Evolutionary conservation across 2,888 invertebrate species (phyloP).

Genomic region (Noctua fimbriata): DNA sequence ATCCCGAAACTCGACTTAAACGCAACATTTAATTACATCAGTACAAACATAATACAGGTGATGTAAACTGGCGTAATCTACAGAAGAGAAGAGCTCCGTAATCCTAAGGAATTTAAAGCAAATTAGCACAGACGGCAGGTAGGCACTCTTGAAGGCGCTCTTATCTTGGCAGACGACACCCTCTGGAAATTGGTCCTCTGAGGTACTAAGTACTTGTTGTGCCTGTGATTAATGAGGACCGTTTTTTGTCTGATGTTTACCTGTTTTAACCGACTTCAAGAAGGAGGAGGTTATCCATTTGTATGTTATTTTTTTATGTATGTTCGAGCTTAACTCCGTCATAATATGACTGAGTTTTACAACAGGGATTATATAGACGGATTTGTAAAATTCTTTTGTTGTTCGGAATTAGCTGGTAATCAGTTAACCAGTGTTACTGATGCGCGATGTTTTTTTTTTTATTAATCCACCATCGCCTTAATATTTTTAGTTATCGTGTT

Average conservation of each 20-base stretch:
- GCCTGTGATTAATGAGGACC: constrained; percentile 54
- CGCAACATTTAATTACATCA: constrained; percentile 29
- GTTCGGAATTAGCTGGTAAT: too few relatives aligned
- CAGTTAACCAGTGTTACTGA: too few relatives aligned
- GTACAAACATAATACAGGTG: constrained; percentile 24
- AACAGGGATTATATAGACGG: too few relatives aligned
- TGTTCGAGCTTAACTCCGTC: too few relatives aligned
- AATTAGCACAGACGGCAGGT: constrained; percentile 75
- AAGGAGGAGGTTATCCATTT: too few relatives aligned
- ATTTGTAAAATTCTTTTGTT: too few relatives aligned
- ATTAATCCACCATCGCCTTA: too few relatives aligned
- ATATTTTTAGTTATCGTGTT: too few relatives aligned
- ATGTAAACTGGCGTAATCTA: constrained; percentile 67
- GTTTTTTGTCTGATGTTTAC: constrained; percentile 39
- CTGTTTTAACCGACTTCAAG: constrained; percentile 6
- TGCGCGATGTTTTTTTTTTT: too few relatives aligned
- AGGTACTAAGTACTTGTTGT: constrained; percentile 53
- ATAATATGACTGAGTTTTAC: too few relatives aligned
- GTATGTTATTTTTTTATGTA: too few relatives aligned
- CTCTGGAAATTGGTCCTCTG: constrained; percentile 59
- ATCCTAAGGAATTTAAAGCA: constrained; percentile 80
- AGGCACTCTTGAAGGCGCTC: constrained; percentile 69
- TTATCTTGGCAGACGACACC: constrained; percentile 70
- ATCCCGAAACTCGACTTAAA: neutral
- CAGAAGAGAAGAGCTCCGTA: constrained; percentile 64